A percentile compares a stretch with the other conserved stretches of the same genome.
phyloP scores from a whole-genome alignment of 2,797 vertebrate genomes.

The Bradypodion pumilum region DNA sequence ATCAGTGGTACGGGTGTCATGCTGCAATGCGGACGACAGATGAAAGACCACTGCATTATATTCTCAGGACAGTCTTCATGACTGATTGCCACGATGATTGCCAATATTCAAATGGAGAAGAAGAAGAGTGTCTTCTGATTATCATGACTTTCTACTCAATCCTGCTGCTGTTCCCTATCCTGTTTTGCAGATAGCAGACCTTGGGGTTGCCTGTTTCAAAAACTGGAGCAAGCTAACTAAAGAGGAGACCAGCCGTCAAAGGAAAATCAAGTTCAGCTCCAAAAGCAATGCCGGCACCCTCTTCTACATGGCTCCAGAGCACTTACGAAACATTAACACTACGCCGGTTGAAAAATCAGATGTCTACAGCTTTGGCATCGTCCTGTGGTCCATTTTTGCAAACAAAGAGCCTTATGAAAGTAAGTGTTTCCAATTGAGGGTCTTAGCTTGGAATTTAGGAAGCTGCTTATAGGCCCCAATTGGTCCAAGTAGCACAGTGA shows the following conservation, averaged over 20 bases:
- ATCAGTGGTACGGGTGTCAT: no score
- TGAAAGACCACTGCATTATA: no score
- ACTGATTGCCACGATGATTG: no score
- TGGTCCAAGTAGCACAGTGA: no score
- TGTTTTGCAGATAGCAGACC: slow-evolving; percentile 88
- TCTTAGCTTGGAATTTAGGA: neutral
- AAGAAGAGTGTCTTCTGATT: no score
- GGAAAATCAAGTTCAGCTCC: slow-evolving; percentile 45
- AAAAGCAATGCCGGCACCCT: slow-evolving; percentile 86
- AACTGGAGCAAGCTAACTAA: slow-evolving; percentile 90
- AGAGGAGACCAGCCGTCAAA: slow-evolving; percentile 82
- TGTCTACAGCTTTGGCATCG: slow-evolving; percentile 93
- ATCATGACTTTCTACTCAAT: neutral
- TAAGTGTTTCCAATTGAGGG: slow-evolving; percentile 67
- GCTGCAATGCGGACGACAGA: no score
- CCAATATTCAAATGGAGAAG: no score
- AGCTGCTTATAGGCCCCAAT: no score
- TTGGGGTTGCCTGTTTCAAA: slow-evolving; percentile 89
- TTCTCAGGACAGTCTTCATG: no score
- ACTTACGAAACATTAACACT: slow-evolving; percentile 81
- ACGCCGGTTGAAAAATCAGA: slow-evolving; percentile 90
- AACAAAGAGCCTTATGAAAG: slow-evolving; percentile 88
- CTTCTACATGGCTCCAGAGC: slow-evolving; percentile 95
- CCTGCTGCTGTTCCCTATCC: neutral
- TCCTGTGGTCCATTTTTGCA: slow-evolving; percentile 92